These are phyloP conservation scores for Zele albiditarsus DNA, from an alignment of 2,888 invertebrate genomes.

Conservation along the genomic window DNA sequence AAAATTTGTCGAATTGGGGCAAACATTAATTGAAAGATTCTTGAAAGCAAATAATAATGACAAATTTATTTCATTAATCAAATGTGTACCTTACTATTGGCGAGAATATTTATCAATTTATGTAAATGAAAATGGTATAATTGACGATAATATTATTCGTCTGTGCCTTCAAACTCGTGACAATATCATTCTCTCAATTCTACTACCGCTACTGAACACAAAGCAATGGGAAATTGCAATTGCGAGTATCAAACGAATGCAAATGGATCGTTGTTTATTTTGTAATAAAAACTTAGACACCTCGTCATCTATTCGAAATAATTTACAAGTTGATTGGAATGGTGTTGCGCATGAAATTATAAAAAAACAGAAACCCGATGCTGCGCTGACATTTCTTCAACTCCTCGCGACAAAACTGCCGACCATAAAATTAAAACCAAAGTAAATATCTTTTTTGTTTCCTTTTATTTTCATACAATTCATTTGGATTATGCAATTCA, in stretches of 20 bases:
- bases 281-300: conserved; percentile 74
- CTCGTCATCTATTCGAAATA: conserved; percentile 4
- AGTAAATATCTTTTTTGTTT: conserved; percentile 70
- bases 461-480: conserved; percentile 8
- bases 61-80: conserved; percentile 75
- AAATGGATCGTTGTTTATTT: conserved; percentile 77
- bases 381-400: conserved; percentile 76
- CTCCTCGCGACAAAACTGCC: conserved; percentile 76
- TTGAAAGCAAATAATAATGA: conserved; percentile 71
- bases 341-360: conserved; percentile 77
- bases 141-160: conserved; percentile 74
- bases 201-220: conserved; percentile 75
- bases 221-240: conserved; percentile 78
- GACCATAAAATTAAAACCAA: conserved; percentile 76
- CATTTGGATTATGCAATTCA: conserved; percentile 23
- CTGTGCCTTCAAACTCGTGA: conserved; percentile 79
- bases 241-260: conserved; percentile 76
- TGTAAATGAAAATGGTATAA: conserved; percentile 71
- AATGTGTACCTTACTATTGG: conserved; percentile 79
- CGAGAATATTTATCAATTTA: conserved; percentile 75
- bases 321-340: conserved; percentile 75
- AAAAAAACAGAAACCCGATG: conserved; percentile 77
- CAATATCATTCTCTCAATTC: conserved; percentile 75
- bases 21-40: conserved; percentile 75
- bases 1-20: conserved; percentile 76